These are phyloP conservation scores for Drosophila aff. DNA, from an alignment of 1,140 invertebrate species.

Conservation along the genomic window DNA sequence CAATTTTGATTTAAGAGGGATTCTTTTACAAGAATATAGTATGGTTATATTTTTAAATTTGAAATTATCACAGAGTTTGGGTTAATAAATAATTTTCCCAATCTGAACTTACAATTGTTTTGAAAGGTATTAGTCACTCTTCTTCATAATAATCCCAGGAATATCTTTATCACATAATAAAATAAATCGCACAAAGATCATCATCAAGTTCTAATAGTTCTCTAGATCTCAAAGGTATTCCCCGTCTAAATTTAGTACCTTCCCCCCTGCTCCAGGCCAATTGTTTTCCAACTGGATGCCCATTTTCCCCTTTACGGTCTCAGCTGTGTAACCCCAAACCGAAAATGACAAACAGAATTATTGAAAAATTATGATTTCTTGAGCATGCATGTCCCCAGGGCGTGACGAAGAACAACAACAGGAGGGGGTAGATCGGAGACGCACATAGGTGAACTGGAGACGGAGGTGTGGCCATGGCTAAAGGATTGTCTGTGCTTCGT, in stretches of 20 bases:
- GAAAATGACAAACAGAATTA: slow-evolving; percentile 43
- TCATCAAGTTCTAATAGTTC: not conserved
- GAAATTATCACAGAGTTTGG: too few relatives aligned
- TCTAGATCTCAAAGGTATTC: slow-evolving; percentile 1
- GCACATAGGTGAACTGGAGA: slow-evolving; percentile 1
- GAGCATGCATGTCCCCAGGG: slow-evolving; percentile 32
- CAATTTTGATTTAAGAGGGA: not conserved
- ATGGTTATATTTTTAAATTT: too few relatives aligned
- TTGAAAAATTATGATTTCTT: slow-evolving; percentile 59
- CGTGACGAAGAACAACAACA: slow-evolving; percentile 16
- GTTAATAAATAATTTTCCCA: too few relatives aligned
- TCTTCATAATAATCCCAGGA: not conserved
- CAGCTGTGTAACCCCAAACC: slow-evolving; percentile 38
- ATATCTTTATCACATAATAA: not conserved
- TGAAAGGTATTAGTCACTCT: not conserved
- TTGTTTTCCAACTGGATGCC: slow-evolving; percentile 16
- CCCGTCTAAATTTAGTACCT: slow-evolving; percentile 13
- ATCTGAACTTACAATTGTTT: not conserved
- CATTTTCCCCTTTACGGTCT: not conserved
- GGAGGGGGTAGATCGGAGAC: not conserved
- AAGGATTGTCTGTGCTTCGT: slow-evolving; percentile 61
- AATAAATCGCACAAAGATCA: not conserved
- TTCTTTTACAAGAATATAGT: too few relatives aligned
- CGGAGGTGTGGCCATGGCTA: slow-evolving; percentile 38
- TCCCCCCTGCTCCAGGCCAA: not conserved